Base-by-base conservation (phyloP, 2,113 vertebrate species). In the Odobenus rosmarus region DNA sequence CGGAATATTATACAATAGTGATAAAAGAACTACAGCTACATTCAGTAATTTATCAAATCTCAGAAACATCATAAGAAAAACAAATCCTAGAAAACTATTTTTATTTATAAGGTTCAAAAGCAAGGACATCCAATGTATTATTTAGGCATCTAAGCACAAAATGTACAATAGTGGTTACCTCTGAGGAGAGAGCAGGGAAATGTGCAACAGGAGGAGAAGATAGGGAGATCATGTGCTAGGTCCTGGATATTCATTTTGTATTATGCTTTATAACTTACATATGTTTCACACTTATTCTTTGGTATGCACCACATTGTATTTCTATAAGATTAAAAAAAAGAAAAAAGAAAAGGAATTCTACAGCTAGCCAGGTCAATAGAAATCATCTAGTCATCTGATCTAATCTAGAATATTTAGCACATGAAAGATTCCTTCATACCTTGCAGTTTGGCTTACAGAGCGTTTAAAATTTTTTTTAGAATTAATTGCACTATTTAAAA, bases 11-110 rank as follows among this genome's bases (percentile, higher is more conserved):
- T 51, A 89, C 8, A 77, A 14, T 28, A 96, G 81, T 79, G 39
- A 49, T 61, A 85, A 96, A 26, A 84, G 39, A 89, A 69, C 42
- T 69, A 77, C 11, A 85, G 13, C 42, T 95, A 74, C 1, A 31
- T 26, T 90, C n/a, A 79, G 88, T 19, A 96, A 71, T 15, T 96
- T 90, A 84, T 18, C 57, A 90, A 94, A 67, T 85, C 57, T 90
- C 93, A 77, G 85, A 88, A 95, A 67, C 21, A 95, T 64, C 46
- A 90, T 31, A 3, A 53, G 51, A 36, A 76, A 77, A 84, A 14
- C 10, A 80, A 88, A 77, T 90, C 16, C 88, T 59, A 95, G 69
- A 77, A 90, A 84, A 77, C 31, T 23, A 28, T 67, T 46, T 59
- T 33, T 84, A 77, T 77, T 59, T 69, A 51, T 95, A 90, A 90